Evolutionary conservation across 2,888 invertebrate species (phyloP), one percentile per base, ranked within the genome.

Genomic region (Sminthurinus aureus): DNA sequence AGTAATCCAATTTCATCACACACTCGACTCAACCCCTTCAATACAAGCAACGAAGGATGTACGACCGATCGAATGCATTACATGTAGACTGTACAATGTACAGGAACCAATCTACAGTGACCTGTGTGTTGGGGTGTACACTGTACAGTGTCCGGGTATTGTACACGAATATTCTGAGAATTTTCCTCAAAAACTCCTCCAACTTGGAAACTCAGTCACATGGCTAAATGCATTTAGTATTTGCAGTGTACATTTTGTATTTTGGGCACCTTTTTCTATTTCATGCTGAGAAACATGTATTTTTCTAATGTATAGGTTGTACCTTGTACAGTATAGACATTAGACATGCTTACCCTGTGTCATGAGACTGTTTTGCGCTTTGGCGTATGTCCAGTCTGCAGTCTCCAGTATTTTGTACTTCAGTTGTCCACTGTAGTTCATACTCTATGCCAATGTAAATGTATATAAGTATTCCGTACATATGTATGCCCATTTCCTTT

Each of bases 1-100:
- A 82, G 82, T 82, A 82, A 82, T 82, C 82, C 82, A 82, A 82
- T 82, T 82, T 82, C 73, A 82, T 75, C 69, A 38, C 82, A 76
- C 80, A 71, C 73, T 80, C 73, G 20, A 58, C 73, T 80, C 80
- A 71, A 80, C 80, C 73, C 73, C 71, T 73, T 80, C 8, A 58
- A 73, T 24, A 22, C 58, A 73, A 69, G 18, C 6, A 24, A 77
- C 12, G 67, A 22, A 76, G 75, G 51, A 76, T 73, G 0, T 73
- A 73, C 73, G 51, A 76, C 58, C 51, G 76, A 76, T 76, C 76
- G 76, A 76, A 76, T 58, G 76, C n/a, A n/a, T 38, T 38, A 38
- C 6, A 6, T 38, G 38, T 38, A 38, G 1, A 38, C 6, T 38
- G 38, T 38, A 6, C 38, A 38, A 4, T 38, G 38, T 38, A 38